These are phyloP conservation scores for Hepsetus odoe DNA, from an alignment of 2,113 vertebrate species.

Conservation along the genomic window DNA sequence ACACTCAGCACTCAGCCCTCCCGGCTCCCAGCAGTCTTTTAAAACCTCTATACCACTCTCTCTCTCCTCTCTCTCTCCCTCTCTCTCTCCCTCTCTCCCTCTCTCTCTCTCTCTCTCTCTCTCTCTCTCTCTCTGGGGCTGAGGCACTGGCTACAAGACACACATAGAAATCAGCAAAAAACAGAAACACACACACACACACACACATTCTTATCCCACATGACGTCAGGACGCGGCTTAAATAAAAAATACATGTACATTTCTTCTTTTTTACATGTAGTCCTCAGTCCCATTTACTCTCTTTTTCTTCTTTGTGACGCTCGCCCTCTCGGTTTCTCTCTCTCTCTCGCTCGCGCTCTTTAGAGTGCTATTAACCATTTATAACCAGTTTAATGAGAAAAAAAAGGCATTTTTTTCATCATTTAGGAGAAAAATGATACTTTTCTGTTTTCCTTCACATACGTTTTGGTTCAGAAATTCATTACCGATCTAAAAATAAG, in stretches of 20 bases:
- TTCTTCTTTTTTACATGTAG: slow-evolving; percentile 51
- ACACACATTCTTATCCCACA: slow-evolving; percentile 46
- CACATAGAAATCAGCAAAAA: slow-evolving; percentile 56
- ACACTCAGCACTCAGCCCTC: slow-evolving; percentile 82
- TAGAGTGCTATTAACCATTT: not conserved
- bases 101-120: slow-evolving; percentile 63
- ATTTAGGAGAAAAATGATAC: too few species aligned
- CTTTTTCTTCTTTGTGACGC: slow-evolving; percentile 25
- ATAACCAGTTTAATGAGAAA: too few species aligned
- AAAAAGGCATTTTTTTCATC: too few species aligned
- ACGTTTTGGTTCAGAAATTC: too few species aligned
- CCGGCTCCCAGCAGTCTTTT: slow-evolving; percentile 78
- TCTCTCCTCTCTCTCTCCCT: slow-evolving; percentile 60
- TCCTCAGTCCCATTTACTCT: slow-evolving; percentile 34
- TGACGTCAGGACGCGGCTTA: slow-evolving; percentile 65
- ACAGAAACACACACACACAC: slow-evolving; percentile 35
- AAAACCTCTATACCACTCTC: slow-evolving; percentile 60
- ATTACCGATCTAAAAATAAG: too few species aligned
- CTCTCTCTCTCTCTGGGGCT: slow-evolving; percentile 52
- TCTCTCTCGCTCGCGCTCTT: not conserved
- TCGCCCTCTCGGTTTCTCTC: slow-evolving; percentile 32
- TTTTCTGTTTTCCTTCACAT: too few species aligned
- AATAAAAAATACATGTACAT: slow-evolving; percentile 60
- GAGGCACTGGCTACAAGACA: slow-evolving; percentile 44
- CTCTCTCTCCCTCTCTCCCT: slow-evolving; percentile 42